Evolutionary conservation across 2,113 vertebrate genomes (phyloP).

Genomic region (Mesocricetus auratus): DNA sequence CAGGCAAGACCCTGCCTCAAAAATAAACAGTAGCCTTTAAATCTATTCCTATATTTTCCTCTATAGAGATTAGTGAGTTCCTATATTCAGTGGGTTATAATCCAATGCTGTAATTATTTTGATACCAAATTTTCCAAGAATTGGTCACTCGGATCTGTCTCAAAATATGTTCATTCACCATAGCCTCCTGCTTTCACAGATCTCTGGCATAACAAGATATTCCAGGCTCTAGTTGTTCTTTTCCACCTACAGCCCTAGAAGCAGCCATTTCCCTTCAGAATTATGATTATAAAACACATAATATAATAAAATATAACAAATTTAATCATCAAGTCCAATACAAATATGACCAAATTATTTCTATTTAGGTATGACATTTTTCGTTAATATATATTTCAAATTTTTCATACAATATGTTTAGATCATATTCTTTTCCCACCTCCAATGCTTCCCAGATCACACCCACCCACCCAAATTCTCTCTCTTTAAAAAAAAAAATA

Average conservation of each 20-base stretch:
- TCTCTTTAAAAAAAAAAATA: neutral
- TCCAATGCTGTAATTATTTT: neutral
- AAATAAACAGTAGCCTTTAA: neutral
- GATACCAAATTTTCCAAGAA: constrained; percentile 9
- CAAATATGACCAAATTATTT: neutral
- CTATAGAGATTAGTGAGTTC: neutral
- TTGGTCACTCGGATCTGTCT: neutral
- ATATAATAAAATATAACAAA: constrained; percentile 2
- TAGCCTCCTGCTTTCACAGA: neutral
- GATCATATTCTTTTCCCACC: neutral
- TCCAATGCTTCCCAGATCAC: neutral
- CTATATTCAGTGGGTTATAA: constrained; percentile 29
- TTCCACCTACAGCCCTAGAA: neutral
- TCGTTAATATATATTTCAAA: neutral
- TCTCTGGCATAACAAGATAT: neutral
- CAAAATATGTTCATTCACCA: neutral
- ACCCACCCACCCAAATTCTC: neutral
- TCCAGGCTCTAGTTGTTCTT: neutral
- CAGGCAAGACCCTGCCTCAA: neutral
- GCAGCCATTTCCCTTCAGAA: neutral
- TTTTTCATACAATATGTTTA: neutral
- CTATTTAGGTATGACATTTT: neutral
- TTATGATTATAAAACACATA: neutral
- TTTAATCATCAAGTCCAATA: neutral
- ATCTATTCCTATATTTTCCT: constrained; percentile 31